Evolutionary conservation across 2,888 invertebrate genomes (phyloP).

Genomic region (Cephus nigrinus): DNA sequence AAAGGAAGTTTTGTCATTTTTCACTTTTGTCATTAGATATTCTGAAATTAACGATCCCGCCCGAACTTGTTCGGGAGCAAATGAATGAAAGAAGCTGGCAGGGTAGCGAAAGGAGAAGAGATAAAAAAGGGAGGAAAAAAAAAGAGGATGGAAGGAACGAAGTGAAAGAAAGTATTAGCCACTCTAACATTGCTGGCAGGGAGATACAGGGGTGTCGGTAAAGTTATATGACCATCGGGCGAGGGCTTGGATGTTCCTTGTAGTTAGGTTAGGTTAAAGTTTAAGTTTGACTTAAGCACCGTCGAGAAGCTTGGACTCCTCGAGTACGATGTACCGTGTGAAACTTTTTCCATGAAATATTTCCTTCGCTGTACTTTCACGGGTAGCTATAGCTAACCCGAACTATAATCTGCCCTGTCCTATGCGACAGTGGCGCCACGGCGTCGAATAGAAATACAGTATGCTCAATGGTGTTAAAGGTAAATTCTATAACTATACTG

Average conservation of each 20-base stretch:
- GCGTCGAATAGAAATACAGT: not conserved
- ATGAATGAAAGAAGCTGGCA: not conserved
- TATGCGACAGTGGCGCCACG: not conserved
- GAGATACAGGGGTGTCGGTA: not conserved
- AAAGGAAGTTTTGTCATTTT: slow-evolving; percentile 8
- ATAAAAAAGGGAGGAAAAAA: not conserved
- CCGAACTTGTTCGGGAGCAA: not conserved
- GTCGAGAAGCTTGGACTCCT: not conserved
- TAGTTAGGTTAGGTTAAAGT: slow-evolving; percentile 2
- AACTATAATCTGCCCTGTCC: not conserved
- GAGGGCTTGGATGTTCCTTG: not conserved
- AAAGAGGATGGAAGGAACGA: not conserved
- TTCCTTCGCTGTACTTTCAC: not conserved
- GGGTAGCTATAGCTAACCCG: not conserved
- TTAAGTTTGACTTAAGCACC: slow-evolving; percentile 3
- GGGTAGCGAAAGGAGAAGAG: not conserved
- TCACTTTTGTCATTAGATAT: slow-evolving; percentile 13
- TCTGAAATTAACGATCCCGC: slow-evolving; percentile 11
- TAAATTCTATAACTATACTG: not conserved
- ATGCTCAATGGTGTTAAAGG: not conserved
- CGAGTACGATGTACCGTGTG: not conserved
- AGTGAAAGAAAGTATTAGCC: not conserved
- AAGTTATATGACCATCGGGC: not conserved
- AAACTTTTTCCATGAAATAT: not conserved
- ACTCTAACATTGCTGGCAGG: not conserved